phyloP scores from a whole-genome alignment of 2,888 invertebrate genomes.

The Altica lythri region DNA sequence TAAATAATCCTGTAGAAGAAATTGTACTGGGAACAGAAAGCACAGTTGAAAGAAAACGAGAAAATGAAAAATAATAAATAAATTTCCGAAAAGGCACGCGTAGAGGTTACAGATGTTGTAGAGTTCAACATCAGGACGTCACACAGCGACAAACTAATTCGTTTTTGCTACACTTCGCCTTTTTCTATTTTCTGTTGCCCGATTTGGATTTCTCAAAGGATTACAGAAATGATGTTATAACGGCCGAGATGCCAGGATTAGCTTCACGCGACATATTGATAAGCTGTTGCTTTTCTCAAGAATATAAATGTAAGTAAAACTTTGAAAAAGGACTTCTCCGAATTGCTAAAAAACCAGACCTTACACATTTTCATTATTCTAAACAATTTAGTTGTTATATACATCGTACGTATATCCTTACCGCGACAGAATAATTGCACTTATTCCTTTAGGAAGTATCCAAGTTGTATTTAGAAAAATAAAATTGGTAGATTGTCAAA shows the following conservation, averaged over 20 bases:
- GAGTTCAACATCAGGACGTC: constrained; percentile 41
- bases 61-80: constrained; percentile 26
- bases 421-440: no score
- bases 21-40: neutral
- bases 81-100: constrained; percentile 37
- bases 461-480: no score
- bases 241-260: constrained; percentile 5
- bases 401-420: no score
- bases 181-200: constrained; percentile 28
- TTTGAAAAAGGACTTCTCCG: no score
- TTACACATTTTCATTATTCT: no score
- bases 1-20: constrained; percentile 7
- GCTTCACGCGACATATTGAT: neutral
- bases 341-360: no score
- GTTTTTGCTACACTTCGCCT: constrained; percentile 37
- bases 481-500: no score
- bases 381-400: no score
- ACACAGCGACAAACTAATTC: constrained; percentile 40
- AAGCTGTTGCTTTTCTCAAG: constrained; percentile 1
- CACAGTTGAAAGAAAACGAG: constrained; percentile 4
- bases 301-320: no score
- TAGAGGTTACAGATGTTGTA: constrained; percentile 42
- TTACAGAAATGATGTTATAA: constrained; percentile 36
- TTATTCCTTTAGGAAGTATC: no score
- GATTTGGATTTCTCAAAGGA: constrained; percentile 39